Conservation (phyloP, 1,140 invertebrate species). For the Lasioglossum albipes region DNA sequence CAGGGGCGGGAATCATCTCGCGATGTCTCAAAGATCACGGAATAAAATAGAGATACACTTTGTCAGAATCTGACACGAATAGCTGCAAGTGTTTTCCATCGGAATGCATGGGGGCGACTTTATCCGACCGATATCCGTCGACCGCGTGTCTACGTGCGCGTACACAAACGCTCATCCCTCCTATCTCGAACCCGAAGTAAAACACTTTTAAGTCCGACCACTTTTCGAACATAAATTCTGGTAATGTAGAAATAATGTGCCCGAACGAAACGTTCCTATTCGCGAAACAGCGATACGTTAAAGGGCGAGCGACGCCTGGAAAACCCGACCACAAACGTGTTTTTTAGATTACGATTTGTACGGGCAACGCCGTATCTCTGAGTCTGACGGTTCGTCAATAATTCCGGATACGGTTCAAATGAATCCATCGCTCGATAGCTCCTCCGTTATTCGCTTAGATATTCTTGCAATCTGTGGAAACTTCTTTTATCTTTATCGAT, state of each 20-base stretch:
- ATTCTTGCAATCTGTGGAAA: no score
- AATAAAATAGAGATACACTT: no score
- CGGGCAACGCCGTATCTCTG: not conserved
- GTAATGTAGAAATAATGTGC: conserved; percentile 43
- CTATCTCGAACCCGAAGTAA: conserved; percentile 6
- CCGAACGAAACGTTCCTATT: conserved; percentile 22
- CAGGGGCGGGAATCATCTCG: no score
- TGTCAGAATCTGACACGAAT: no score
- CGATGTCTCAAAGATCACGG: no score
- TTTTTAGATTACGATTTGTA: not conserved
- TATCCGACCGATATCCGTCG: conserved; percentile 4
- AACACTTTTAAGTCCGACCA: conserved; percentile 14
- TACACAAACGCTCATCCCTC: no score
- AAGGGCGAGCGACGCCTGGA: not conserved
- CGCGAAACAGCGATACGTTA: conserved; percentile 19
- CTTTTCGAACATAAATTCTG: conserved; percentile 25
- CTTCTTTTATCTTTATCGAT: no score
- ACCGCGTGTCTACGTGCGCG: conserved; percentile 3
- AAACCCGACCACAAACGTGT: not conserved
- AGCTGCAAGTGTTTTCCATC: no score
- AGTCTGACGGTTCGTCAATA: no score
- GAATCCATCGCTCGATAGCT: no score
- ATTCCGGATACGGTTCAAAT: no score
- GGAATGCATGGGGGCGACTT: not conserved
- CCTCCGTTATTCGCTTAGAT: no score